Conservation (phyloP, 2,888 invertebrate genomes). For the Nomada fabriciana region DNA sequence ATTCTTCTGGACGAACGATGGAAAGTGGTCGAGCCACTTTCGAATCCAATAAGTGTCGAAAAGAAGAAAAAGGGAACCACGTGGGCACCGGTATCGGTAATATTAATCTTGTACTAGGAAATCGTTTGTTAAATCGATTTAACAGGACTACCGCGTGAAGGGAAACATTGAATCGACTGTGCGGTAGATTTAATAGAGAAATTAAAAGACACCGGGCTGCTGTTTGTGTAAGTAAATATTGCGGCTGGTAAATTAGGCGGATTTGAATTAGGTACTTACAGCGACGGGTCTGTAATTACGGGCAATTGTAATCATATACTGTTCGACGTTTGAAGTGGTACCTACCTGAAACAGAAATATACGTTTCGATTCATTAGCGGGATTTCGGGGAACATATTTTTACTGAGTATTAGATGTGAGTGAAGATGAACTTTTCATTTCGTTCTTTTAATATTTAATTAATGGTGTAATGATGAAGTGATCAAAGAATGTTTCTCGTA, state of each 20-base stretch:
- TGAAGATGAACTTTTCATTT: too few relatives aligned
- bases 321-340: background rate
- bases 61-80: background rate
- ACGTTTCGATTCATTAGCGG: background rate
- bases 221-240: background rate
- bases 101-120: slow-evolving; percentile 3
- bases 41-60: slow-evolving; percentile 31
- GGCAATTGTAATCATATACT: background rate
- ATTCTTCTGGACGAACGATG: background rate
- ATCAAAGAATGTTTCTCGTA: too few relatives aligned
- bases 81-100: background rate
- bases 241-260: background rate
- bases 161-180: too few relatives aligned
- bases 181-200: too few relatives aligned
- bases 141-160: background rate
- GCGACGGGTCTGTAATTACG: background rate
- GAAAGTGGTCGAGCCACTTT: slow-evolving; percentile 50
- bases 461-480: too few relatives aligned
- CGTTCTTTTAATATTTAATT: too few relatives aligned
- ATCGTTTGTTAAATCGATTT: background rate
- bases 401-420: background rate
- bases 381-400: background rate
- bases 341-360: slow-evolving; percentile 42
- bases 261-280: slow-evolving; percentile 36
- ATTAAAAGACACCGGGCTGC: background rate